Percentiles rank a stretch among this genome's conserved stretches.
Conservation (phyloP, 92 coral and sea anemone genomes). For the Parazoanthus swiftii region DNA sequence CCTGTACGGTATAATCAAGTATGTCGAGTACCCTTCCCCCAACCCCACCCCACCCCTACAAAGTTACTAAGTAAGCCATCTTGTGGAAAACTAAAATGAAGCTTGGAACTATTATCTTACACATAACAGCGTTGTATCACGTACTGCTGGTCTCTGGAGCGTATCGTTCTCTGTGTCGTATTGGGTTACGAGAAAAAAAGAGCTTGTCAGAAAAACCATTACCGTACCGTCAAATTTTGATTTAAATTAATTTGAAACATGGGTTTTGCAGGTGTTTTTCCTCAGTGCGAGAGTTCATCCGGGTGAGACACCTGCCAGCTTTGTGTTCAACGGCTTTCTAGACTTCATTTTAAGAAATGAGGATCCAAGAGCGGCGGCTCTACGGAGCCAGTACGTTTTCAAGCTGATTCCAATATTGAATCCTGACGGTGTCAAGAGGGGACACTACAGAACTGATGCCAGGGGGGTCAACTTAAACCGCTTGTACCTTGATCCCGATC, state of each 20-base stretch:
- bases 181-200: background rate
- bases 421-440: conserved; percentile 98
- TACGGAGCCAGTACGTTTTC: conserved; percentile 84
- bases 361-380: conserved; percentile 85
- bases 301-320: conserved; percentile 98
- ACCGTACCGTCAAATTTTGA: background rate
- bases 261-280: conserved; percentile 76
- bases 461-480: conserved; percentile 93
- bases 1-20: too few species aligned
- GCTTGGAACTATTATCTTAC: too few species aligned
- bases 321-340: conserved; percentile 94
- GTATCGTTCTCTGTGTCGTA: too few species aligned
- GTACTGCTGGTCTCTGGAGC: too few species aligned
- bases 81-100: too few species aligned
- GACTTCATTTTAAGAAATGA: conserved; percentile 81
- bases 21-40: too few species aligned
- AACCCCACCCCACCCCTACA: too few species aligned
- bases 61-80: too few species aligned
- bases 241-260: background rate
- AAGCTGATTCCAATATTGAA: conserved; percentile 92
- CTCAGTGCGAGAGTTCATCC: conserved; percentile 98
- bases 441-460: conserved; percentile 94
- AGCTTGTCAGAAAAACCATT: background rate
- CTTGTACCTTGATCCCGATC: conserved; percentile 91
- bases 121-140: too few species aligned